Evolutionary conservation across 2,888 invertebrate genomes (phyloP).

Genomic region (Platynereis dumerilii): DNA sequence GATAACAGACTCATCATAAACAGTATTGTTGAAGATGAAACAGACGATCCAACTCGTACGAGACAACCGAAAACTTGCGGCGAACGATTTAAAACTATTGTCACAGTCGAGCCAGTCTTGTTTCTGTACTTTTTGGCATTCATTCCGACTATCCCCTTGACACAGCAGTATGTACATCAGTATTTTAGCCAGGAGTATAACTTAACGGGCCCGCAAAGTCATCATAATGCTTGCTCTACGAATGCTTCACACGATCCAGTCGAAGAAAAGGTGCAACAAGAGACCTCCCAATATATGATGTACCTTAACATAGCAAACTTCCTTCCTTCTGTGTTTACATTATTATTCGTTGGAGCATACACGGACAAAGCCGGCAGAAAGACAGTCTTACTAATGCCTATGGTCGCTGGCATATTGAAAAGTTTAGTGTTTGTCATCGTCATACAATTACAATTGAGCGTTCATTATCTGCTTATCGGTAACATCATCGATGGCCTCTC

Average conservation of each 20-base stretch:
- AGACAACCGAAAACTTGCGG: too few relatives aligned
- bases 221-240: neutral
- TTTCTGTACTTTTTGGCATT: slow-evolving; percentile 9
- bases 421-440: neutral
- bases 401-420: neutral
- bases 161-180: slow-evolving; percentile 13
- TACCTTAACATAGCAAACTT: neutral
- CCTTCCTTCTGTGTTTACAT: neutral
- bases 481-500: neutral
- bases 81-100: neutral
- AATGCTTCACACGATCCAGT: slow-evolving; percentile 1
- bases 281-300: neutral
- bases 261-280: slow-evolving; percentile 6
- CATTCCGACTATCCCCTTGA: neutral
- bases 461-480: neutral
- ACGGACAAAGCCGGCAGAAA: slow-evolving; percentile 17
- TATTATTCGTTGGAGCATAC: slow-evolving; percentile 11
- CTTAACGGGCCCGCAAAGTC: neutral
- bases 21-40: too few relatives aligned
- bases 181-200: neutral
- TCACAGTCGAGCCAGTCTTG: slow-evolving; percentile 17
- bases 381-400: neutral
- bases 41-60: too few relatives aligned
- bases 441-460: neutral
- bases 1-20: too few relatives aligned